Evolutionary conservation across 2,888 invertebrate species (phyloP).

Genomic region (Iphiclides podalirius): DNA sequence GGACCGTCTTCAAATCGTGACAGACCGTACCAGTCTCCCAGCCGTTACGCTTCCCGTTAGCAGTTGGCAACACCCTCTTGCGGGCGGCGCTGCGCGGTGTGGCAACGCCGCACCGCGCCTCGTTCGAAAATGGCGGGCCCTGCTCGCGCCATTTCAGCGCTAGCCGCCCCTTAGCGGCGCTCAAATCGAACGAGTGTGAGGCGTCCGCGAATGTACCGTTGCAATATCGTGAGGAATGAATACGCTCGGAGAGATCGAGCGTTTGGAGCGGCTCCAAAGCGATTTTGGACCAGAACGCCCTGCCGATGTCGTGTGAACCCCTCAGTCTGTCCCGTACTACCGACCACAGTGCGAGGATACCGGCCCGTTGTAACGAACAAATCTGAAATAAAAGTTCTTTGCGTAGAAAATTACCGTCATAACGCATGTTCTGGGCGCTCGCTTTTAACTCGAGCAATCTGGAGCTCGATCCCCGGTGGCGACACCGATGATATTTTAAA

Average conservation of each 20-base stretch:
- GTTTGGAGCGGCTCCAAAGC: slow-evolving; percentile 51
- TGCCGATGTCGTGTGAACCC: slow-evolving; percentile 49
- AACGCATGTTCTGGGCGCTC: too few relatives aligned
- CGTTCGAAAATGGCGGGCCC: slow-evolving; percentile 30
- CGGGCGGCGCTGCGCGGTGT: slow-evolving; percentile 57
- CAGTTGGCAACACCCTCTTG: slow-evolving; percentile 39
- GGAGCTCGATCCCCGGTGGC: too few relatives aligned
- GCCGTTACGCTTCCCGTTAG: slow-evolving; percentile 37
- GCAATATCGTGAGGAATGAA: slow-evolving; percentile 37
- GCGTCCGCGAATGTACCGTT: slow-evolving; percentile 1
- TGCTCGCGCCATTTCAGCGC: slow-evolving; percentile 47
- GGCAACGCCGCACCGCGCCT: slow-evolving; percentile 27
- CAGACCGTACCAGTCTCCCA: slow-evolving; percentile 59
- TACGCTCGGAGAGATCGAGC: slow-evolving; percentile 46
- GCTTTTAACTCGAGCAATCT: too few relatives aligned
- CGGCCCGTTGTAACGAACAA: slow-evolving; percentile 55
- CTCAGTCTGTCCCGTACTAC: slow-evolving; percentile 58
- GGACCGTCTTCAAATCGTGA: slow-evolving; percentile 56
- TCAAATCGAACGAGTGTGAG: slow-evolving; percentile 50
- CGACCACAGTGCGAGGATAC: slow-evolving; percentile 61
- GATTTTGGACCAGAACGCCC: slow-evolving; percentile 64
- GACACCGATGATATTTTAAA: too few relatives aligned
- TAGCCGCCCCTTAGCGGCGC: slow-evolving; percentile 55
- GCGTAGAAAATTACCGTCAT: too few relatives aligned
- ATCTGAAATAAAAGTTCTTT: slow-evolving; percentile 54